A percentile compares a stretch with the other conserved stretches of the same genome.
Evolutionary conservation across 2,113 vertebrate genomes (phyloP).

Genomic region (Sarotherodon lohbergeri): DNA sequence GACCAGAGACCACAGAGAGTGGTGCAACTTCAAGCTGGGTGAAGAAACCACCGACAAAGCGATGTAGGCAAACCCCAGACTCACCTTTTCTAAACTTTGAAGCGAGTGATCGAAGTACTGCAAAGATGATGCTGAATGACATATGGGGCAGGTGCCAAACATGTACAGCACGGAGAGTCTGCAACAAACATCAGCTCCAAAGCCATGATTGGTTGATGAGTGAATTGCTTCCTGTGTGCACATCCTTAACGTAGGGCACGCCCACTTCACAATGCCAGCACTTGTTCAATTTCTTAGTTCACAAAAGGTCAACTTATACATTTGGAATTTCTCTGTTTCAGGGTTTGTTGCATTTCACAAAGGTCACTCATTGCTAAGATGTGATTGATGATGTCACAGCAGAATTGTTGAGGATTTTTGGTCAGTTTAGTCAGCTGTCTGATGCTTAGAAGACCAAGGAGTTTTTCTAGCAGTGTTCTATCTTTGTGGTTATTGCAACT

Average conservation of each 20-base stretch:
- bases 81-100: not conserved
- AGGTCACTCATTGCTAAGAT: too few relatives aligned
- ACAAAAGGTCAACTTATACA: not conserved
- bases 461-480: not conserved
- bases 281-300: not conserved
- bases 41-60: not conserved
- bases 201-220: not conserved
- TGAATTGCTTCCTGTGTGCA: not conserved
- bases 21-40: not conserved
- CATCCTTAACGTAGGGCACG: not conserved
- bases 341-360: not conserved
- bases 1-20: not conserved
- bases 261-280: not conserved
- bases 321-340: not conserved
- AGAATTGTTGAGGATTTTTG: too few relatives aligned
- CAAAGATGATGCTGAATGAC: not conserved
- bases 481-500: not conserved
- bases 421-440: not conserved
- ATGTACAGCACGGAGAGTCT: fast-evolving
- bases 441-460: not conserved
- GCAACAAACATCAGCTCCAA: not conserved
- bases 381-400: too few relatives aligned
- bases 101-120: not conserved
- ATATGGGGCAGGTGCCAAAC: fast-evolving
- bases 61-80: not conserved